Conservation (phyloP, 2,888 invertebrate species). For the Psylliodes chrysocephalus region DNA sequence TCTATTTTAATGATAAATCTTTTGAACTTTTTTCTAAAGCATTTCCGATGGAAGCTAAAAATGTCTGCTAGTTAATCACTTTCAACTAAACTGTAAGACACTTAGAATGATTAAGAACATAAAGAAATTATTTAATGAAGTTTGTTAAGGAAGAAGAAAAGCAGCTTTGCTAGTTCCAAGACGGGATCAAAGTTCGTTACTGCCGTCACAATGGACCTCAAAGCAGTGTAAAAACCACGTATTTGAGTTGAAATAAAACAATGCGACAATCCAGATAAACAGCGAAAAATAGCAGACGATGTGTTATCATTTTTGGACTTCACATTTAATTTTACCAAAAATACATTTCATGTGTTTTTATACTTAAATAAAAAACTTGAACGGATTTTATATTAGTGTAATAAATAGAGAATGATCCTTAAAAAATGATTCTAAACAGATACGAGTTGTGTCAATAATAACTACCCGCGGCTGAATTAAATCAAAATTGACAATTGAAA, state of each 20-base stretch:
- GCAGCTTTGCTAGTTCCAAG: background rate
- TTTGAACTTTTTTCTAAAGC: no score
- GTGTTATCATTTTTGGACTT: slow-evolving; percentile 3
- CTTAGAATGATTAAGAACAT: background rate
- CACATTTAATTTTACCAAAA: background rate
- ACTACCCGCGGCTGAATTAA: no score
- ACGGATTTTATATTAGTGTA: no score
- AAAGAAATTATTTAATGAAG: slow-evolving; percentile 8
- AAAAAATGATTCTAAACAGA: no score
- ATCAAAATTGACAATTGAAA: no score
- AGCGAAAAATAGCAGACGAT: slow-evolving; percentile 7
- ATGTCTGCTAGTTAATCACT: no score
- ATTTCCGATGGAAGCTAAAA: no score
- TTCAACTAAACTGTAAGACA: background rate
- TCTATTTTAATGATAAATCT: no score
- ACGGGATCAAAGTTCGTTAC: slow-evolving; percentile 15
- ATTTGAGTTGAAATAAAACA: slow-evolving; percentile 12
- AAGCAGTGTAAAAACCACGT: slow-evolving; percentile 2
- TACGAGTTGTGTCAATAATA: no score
- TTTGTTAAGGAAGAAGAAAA: background rate
- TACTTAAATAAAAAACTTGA: background rate
- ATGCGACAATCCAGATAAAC: slow-evolving; percentile 12
- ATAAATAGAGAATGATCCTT: no score
- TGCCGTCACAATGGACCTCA: slow-evolving; percentile 10
- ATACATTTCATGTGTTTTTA: slow-evolving; percentile 8